Base-by-base conservation (phyloP, 1,140 invertebrate species). In the Caenorhabditis tropicalis region DNA sequence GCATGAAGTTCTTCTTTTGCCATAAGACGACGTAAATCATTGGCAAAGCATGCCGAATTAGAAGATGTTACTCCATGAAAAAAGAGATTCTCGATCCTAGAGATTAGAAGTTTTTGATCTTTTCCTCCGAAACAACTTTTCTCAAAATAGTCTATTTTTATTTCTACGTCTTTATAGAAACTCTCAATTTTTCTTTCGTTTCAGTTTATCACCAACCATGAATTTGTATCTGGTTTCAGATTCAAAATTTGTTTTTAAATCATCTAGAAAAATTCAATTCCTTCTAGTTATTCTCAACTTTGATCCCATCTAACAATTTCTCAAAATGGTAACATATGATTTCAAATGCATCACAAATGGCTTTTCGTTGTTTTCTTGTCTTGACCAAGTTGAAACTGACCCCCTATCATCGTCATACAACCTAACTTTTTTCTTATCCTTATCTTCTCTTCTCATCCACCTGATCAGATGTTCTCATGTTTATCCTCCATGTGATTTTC, bases 401-500 rank as follows among this genome's bases (percentile, higher is more conserved):
- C 65, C 31, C 12, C 19, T 19, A 15, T 51, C 53, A 19, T 74
- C 21, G 12, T 65, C 31, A 51, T 58, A n/a, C 15, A 58, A 58
- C 53, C 27, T 58, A n/a, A 7, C 53, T 58, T 43, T 24, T 43
- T 46, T 33, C 33, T 10, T 46, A 74, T 46, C 36, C 43, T 56
- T 46, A 5, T 74, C 65, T 10, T 39, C 24, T 15, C 58, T 36
- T 36, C 16, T 56, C 58, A 10, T 43, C 36, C 36, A 46, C 36
- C 65, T 74, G 65, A 74, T 74, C 65, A 74, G 65, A 74, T 74
- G 65, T 74, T 74, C 65, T 74, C 65, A 24, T 74, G 65, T 43
- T 74, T 43, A 43, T 74, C 65, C 2, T 65, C 58, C 65, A 74
- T 74, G 65, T 43, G 65, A 74, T 74, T 58, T 58, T 29, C 12